Conservation (phyloP, 2,888 invertebrate genomes). For the Lepidonotus clava region DNA sequence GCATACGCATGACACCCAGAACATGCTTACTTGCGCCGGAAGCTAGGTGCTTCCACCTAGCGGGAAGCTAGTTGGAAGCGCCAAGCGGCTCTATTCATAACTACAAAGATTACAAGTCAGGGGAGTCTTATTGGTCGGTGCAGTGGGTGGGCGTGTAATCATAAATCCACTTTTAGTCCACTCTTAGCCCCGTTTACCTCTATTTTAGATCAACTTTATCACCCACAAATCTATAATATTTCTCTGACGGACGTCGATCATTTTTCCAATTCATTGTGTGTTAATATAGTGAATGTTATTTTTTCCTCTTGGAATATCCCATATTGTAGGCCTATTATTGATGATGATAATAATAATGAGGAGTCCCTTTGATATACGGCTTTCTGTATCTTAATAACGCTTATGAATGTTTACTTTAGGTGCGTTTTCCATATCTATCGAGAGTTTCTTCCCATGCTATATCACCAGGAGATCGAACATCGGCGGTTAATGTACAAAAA, state of each 20-base stretch:
- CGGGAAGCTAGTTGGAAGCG: background rate
- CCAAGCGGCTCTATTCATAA: background rate
- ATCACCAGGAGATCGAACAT: background rate
- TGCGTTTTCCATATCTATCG: background rate
- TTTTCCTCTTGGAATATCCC: background rate
- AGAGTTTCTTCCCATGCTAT: background rate
- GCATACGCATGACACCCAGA: slow-evolving; percentile 19
- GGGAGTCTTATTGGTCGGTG: background rate
- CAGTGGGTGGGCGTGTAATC: background rate
- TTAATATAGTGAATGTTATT: slow-evolving; percentile 18
- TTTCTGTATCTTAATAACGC: background rate
- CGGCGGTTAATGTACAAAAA: background rate
- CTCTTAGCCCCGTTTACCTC: slow-evolving; percentile 5
- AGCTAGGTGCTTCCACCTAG: slow-evolving; percentile 21
- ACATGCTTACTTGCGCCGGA: slow-evolving; percentile 21
- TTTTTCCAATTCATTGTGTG: background rate
- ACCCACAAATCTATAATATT: background rate
- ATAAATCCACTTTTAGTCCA: background rate
- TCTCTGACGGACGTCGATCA: background rate
- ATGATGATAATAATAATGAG: too few species aligned
- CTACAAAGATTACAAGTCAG: background rate
- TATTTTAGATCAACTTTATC: background rate
- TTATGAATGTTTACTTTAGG: slow-evolving; percentile 18
- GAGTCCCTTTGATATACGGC: background rate
- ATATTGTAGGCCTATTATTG: too few species aligned